Evolutionary conservation across 2,888 invertebrate species (phyloP), one percentile per base, ranked within the genome.

Genomic region (Apamea crenata): DNA sequence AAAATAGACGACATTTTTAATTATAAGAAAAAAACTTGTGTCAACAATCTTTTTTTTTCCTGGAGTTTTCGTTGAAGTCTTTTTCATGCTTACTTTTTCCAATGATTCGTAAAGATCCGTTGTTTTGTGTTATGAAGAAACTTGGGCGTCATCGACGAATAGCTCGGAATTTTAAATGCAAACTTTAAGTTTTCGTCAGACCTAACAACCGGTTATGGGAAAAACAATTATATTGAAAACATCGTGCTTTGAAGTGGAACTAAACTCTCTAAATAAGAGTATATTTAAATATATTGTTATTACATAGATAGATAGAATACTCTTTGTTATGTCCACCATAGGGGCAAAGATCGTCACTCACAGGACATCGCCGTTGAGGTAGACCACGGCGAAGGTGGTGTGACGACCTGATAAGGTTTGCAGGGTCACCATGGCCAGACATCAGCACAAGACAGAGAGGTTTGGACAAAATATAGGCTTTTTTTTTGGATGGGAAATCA

Each of bases 61-160:
- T 53, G 1, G 21, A 50, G 29, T 50, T 59, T 66, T 80, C 74
- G 74, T 82, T 82, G 77, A 81, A 61, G 59, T 82, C 70, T 82
- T 82, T 82, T 61, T 61, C 44, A 82, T 66, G 14, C 44, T 59
- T 18, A 76, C 10, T 32, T 59, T 77, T 29, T 69, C 1, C 53
- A 81, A 66, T 32, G 25, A 65, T 59, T 59, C 4, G 14, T 47
- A 56, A 21, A 14, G n/a, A 47, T 61, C 12, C 12, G 1, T 56
- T 66, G 10, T 21, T 36, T 29, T 32, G 14, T 25, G 8, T 59
- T 18, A 25, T 18, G 5, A 40, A 29, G 12, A 61, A 61, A 32
- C 14, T 63, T 32, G 6, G 44, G 1, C 3, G 7, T 65, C 2
- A 8, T 29, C 8, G 2, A 36, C 14, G 18, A 71, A 47, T 29